Percentiles rank a stretch among this genome's conserved stretches.
These are phyloP conservation scores for Andrena fulva DNA, from an alignment of 2,888 invertebrate genomes.

Conservation along the genomic window DNA sequence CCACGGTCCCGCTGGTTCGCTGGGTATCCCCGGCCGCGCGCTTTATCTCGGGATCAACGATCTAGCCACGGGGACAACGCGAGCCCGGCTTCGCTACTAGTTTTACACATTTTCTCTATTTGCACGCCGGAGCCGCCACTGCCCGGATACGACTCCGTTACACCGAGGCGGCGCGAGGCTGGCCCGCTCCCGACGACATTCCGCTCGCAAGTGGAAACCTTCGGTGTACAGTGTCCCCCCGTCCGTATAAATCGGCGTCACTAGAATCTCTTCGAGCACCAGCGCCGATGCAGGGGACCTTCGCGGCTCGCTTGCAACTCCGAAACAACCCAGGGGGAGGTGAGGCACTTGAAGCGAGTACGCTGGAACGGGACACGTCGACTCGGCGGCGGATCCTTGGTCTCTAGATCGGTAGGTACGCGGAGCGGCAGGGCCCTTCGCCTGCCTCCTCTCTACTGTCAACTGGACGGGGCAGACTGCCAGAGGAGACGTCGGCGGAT, in stretches of 20 bases:
- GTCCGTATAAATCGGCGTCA: neutral
- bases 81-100: conserved; percentile 11
- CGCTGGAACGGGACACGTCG: conserved; percentile 7
- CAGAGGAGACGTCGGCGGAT: conserved; percentile 32
- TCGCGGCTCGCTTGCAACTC: too few species aligned
- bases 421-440: conserved; percentile 26
- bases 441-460: conserved; percentile 49
- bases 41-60: conserved; percentile 21
- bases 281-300: neutral
- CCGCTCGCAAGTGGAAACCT: neutral
- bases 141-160: conserved; percentile 52
- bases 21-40: neutral
- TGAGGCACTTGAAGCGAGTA: too few species aligned
- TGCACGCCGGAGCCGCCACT: conserved; percentile 4
- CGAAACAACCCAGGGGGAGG: too few species aligned
- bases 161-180: conserved; percentile 2
- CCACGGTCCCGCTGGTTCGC: neutral
- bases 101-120: conserved; percentile 30
- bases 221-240: too few species aligned
- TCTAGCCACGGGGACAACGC: neutral
- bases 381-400: neutral
- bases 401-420: conserved; percentile 20
- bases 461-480: conserved; percentile 26
- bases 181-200: conserved; percentile 25
- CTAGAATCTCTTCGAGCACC: neutral